phyloP scores from a whole-genome alignment of 1,140 invertebrate species.

The Drosophila sp. region DNA sequence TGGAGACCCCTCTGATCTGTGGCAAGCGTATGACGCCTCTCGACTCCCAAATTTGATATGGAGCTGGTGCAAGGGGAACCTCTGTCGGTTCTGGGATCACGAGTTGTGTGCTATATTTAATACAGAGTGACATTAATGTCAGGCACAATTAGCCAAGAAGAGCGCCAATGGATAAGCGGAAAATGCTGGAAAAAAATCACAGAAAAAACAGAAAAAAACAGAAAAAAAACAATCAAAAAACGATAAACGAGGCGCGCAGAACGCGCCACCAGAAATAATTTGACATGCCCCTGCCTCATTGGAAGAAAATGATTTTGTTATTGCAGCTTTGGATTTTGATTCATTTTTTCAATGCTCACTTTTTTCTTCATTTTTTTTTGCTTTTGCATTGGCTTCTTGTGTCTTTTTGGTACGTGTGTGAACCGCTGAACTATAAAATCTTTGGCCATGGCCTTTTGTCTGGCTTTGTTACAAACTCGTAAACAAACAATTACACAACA shows the following conservation, averaged over 20 bases:
- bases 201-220: no score
- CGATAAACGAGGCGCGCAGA: constrained; percentile 62
- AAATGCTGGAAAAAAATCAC: constrained; percentile 41
- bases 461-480: constrained; percentile 71
- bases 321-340: constrained; percentile 77
- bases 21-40: constrained; percentile 29
- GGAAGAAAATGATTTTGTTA: constrained; percentile 56
- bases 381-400: constrained; percentile 20
- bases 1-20: constrained; percentile 22
- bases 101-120: constrained; percentile 74
- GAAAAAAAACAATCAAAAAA: constrained; percentile 80
- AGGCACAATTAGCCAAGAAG: constrained; percentile 69
- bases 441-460: constrained; percentile 74
- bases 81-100: constrained; percentile 13
- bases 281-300: constrained; percentile 53
- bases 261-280: constrained; percentile 72
- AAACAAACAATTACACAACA: constrained; percentile 81
- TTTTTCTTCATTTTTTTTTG: constrained; percentile 4
- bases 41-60: constrained; percentile 77
- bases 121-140: constrained; percentile 81
- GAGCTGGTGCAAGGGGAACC: constrained; percentile 42
- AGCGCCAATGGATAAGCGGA: constrained; percentile 60
- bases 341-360: constrained; percentile 42
- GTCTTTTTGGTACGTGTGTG: constrained; percentile 72
- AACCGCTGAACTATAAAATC: constrained; percentile 70